These are phyloP conservation scores for Paramormyrops kingsleyae DNA, from an alignment of 2,113 vertebrate genomes.

Conservation along the genomic window DNA sequence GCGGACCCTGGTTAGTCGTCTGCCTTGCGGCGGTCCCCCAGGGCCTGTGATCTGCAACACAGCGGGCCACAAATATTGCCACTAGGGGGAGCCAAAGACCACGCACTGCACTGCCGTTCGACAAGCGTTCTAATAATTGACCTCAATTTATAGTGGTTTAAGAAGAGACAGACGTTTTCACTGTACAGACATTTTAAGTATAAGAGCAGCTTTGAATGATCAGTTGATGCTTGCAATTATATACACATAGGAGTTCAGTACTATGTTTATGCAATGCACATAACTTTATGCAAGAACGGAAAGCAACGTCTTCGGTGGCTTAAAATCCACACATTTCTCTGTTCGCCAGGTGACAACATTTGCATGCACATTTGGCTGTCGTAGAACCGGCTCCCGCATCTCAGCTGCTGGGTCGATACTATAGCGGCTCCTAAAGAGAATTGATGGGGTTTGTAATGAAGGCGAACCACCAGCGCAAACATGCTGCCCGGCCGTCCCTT, in stretches of 20 bases:
- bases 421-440: slow-evolving; percentile 53
- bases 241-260: neutral
- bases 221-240: neutral
- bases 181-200: neutral
- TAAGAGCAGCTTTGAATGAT: neutral
- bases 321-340: neutral
- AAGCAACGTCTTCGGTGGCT: neutral
- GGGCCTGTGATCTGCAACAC: neutral
- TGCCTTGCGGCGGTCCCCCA: neutral
- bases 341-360: slow-evolving; percentile 47
- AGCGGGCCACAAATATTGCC: neutral
- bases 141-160: neutral
- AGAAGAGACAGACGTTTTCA: neutral
- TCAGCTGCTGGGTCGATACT: slow-evolving; percentile 45
- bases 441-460: slow-evolving; percentile 60
- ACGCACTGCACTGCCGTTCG: neutral
- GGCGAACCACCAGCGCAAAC: slow-evolving; percentile 61
- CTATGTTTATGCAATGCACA: neutral
- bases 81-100: slow-evolving; percentile 18
- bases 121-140: no score
- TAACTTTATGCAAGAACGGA: neutral
- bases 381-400: slow-evolving; percentile 31
- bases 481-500: slow-evolving; percentile 43
- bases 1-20: neutral
- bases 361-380: slow-evolving; percentile 58